Percentiles rank a stretch among this genome's conserved stretches.
Conservation (phyloP, 2,797 vertebrate genomes). For the Cryptoblepharus egeriae region DNA sequence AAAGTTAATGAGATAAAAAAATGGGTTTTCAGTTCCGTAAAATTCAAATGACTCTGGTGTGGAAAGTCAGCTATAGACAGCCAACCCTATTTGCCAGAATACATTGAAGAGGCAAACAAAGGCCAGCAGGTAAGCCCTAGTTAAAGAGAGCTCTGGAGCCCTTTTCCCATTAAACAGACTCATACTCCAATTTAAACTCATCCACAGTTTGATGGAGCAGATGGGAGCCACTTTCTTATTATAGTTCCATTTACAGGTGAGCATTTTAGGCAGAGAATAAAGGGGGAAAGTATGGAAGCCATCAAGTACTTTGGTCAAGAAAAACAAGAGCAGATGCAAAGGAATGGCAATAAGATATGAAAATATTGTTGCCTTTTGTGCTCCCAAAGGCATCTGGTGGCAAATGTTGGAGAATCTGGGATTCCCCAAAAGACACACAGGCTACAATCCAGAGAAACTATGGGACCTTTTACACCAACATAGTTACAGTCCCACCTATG, state of each 20-base stretch:
- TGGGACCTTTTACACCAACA: no score
- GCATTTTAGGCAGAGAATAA: neutral
- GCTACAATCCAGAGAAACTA: no score
- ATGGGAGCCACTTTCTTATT: neutral
- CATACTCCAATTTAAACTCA: neutral
- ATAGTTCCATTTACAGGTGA: neutral
- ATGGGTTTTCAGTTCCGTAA: conserved; percentile 16
- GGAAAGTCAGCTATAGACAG: neutral
- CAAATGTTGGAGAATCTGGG: no score
- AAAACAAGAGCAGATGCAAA: neutral
- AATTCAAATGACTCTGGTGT: conserved; percentile 32
- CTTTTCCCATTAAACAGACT: neutral
- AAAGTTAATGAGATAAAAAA: conserved; percentile 46
- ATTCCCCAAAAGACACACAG: no score
- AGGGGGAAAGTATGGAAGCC: neutral
- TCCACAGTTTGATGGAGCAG: neutral
- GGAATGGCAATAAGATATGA: neutral
- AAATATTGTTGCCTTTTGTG: no score
- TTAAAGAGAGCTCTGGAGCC: neutral
- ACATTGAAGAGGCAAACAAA: conserved; percentile 2
- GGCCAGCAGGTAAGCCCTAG: neutral
- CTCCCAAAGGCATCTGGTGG: no score
- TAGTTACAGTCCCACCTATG: no score
- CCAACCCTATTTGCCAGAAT: neutral
- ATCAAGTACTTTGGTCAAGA: neutral